Base-by-base conservation (phyloP, 2,888 invertebrate genomes). In the Plutella xylostella region DNA sequence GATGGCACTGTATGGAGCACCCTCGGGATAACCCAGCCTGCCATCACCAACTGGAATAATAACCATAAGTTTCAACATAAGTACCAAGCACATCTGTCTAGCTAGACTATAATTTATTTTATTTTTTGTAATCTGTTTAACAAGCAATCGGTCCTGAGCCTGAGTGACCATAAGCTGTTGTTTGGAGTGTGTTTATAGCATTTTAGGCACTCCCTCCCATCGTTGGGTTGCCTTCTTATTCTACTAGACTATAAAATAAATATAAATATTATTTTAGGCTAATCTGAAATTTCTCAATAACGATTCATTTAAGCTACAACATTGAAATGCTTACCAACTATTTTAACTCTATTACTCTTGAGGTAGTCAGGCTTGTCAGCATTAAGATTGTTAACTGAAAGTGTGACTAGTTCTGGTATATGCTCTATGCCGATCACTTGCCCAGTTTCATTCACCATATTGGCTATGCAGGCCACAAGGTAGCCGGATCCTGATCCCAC, bases 401-500 rank as follows among this genome's bases (percentile, higher is more conserved):
- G 72, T 42, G 89, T 78, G 1, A 95, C 91, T 51, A 97, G 85
- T 63, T 94, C 90, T 3, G 90, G 85, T 59, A 97, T 95, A 69
- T 97, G 97, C 58, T 97, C 97, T 53, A 97, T 92, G 4, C 97
- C 97, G 43, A 97, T 86, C 1, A 91, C 91, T 51, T 77, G 73
- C 45, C 88, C 87, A 45, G 82, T 84, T 34, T 88, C 84, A 7
- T 93, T 92, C 37, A 95, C 86, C 90, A 94, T 93, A 28, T 91
- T 78, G 15, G 93, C 91, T 90, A 97, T 95, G 61, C 96, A 97
- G 12, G 92, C 92, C 1, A 96, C 96, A 34, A 97, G 85, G 68
- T 97, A 97, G 2, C 97, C 97, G 48, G 95, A 94, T 1, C 97
- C 97, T 19, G 94, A 96, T 12, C 97, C 97, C 38, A 97, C 94